Base-by-base conservation (phyloP, 2,888 invertebrate species). In the Priocnemis perturbator region DNA sequence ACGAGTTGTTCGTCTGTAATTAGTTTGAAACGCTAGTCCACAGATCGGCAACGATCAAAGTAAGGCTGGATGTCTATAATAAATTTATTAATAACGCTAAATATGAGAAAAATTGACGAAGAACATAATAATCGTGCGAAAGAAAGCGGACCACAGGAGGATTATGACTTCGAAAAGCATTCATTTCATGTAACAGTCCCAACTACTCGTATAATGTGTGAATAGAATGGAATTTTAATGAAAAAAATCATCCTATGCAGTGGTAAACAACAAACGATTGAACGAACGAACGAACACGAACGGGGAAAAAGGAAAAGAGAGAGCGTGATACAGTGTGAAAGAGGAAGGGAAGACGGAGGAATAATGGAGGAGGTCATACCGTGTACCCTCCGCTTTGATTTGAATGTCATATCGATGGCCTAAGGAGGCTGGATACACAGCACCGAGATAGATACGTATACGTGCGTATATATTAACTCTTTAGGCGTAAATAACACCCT, bases 401-500 rank as follows among this genome's bases (percentile, higher is more conserved):
- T 72, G 61, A 61, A 74, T 64, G 67, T 76, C 67, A 73, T 67
- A 72, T 81, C 69, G 78, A 86, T 73, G 85, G 85, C 86, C 86
- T 85, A 85, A 80, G 75, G 77, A 81, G 83, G 81, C 81, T 80
- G 78, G 68, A 76, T 11, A 37, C 37, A 66, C 72, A 81, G 71
- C 79, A 83, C 73, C 79, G 76, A 79, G 76, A 76, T 73, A 68
- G 78, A 79, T 37, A 9, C 37, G 37, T 79, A 79, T 68, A 64
- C 78, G 79, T 78, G 74, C 75, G 64, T 77, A 83, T 84, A 81
- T 78, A 81, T 78, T 84, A 84, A 81, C 82, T 77, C 78, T 81
- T 79, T 86, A 83, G 81, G 76, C 79, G 76, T 82, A 81, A 82
- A 83, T 80, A 81, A 83, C 82, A 74, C 74, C 67, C 75, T 78